A percentile compares a stretch with the other conserved stretches of the same genome.
These are phyloP conservation scores for Daphoenositta chrysoptera DNA, from an alignment of 2,113 vertebrate genomes.

Conservation along the genomic window DNA sequence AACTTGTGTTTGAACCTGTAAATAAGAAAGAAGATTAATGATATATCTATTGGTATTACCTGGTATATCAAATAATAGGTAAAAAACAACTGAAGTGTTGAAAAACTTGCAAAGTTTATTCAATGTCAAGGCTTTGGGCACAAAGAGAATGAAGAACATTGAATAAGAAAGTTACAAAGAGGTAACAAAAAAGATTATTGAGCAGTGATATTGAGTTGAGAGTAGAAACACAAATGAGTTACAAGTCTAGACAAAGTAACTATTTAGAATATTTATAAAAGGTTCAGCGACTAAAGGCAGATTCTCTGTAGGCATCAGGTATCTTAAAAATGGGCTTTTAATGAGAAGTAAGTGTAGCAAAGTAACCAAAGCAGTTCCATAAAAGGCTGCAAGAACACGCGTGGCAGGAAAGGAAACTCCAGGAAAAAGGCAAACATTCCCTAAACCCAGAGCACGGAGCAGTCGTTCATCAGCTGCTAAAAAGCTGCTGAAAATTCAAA, in stretches of 20 bases:
- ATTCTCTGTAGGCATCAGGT: background rate
- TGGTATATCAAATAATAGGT: background rate
- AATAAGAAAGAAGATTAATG: background rate
- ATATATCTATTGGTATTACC: background rate
- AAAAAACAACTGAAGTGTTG: background rate
- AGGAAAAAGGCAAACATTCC: background rate
- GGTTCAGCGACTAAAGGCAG: background rate
- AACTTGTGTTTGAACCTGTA: background rate
- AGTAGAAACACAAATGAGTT: background rate
- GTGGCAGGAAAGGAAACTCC: background rate
- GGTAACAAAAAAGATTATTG: background rate
- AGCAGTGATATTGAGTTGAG: background rate
- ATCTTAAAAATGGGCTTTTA: background rate
- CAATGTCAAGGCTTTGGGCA: background rate
- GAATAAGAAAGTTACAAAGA: background rate
- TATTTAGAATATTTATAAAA: background rate
- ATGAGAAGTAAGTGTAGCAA: background rate
- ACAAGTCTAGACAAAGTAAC: background rate
- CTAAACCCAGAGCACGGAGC: background rate
- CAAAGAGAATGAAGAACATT: rapidly evolving
- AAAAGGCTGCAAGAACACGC: background rate
- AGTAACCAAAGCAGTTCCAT: background rate
- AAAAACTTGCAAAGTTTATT: background rate
- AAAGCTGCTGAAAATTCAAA: background rate
- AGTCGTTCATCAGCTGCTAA: background rate